Percentiles rank a stretch among this genome's conserved stretches.
Evolutionary conservation across 2,888 invertebrate genomes (phyloP).

Genomic region (Brachyptera risi): DNA sequence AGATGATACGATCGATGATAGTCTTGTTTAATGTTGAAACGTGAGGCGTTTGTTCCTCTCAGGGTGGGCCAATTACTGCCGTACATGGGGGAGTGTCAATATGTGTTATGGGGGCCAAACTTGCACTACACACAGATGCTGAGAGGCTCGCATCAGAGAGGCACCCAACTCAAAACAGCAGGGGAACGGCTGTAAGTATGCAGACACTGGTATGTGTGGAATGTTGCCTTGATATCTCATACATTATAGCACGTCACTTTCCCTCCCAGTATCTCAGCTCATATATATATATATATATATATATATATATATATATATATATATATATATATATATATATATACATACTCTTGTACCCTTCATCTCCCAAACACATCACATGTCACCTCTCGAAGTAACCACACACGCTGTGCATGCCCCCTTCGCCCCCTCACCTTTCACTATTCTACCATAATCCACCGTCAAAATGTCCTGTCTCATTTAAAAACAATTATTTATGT

Average conservation of each 20-base stretch:
- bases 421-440: not conserved
- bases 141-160: not conserved
- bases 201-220: conserved; percentile 20
- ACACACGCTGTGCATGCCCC: conserved; percentile 17
- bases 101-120: conserved; percentile 19
- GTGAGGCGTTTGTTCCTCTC: conserved; percentile 42
- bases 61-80: conserved; percentile 53
- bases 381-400: conserved; percentile 21
- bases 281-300: no score
- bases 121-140: not conserved
- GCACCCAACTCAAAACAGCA: conserved; percentile 18
- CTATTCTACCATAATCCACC: conserved; percentile 35
- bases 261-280: conserved; percentile 1
- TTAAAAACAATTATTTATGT: conserved; percentile 49
- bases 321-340: not conserved
- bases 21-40: no score
- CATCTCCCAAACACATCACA: conserved; percentile 23
- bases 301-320: no score
- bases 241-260: conserved; percentile 15
- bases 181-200: conserved; percentile 20
- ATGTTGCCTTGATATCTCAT: conserved; percentile 16
- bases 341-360: conserved; percentile 23
- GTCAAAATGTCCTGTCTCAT: conserved; percentile 50
- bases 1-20: no score
- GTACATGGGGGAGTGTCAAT: conserved; percentile 42